Evolutionary conservation across 2,797 vertebrate genomes (phyloP), one percentile per base, ranked within the genome.

Genomic region (Mus minutoides): DNA sequence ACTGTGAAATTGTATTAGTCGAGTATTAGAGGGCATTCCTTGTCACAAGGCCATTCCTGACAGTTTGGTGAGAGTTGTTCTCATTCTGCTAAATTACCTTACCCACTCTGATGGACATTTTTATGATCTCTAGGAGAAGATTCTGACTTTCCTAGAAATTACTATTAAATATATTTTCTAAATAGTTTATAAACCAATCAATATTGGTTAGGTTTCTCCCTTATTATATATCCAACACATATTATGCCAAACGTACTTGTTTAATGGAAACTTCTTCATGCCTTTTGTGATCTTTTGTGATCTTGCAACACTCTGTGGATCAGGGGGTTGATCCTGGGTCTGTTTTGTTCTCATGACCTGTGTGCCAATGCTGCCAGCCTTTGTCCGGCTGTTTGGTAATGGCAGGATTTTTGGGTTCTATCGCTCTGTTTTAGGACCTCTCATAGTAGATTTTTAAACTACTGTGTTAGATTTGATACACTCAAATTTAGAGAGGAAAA

Each of bases 131-230:
- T 90, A 60, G 49, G 31, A 75, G 19, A 69, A 94, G 67, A 80
- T 29, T 85, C 19, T 97, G 0, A 76, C 3, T 88, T 94, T n/a
- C 46, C 76, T 92, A 95, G 26, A 95, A 26, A 88, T 71, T 76
- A 95, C 8, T 90, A 82, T 95, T 92, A 7, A 92, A 11, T 58
- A 11, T 97, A 88, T 58, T 88, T 93, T 90, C 26, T 85, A 80
- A 97, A 77, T 13, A 73, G 73, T 90, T 85, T 86, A 1, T 88
- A 90, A 84, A 80, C 49, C 64, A 94, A 69, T 90, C 10, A n/a
- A 0, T 94, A 67, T 82, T 90, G 75, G 3, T 1, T 54, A 22
- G 31, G 10, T 91, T 79, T 92, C 34, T 84, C 46, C 31, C 12
- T 31, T 49, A 58, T 91, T 16, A 91, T 79, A 1, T 21, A 46